Conservation (phyloP, 2,888 invertebrate species). For the Gisinianus flammeolus region DNA sequence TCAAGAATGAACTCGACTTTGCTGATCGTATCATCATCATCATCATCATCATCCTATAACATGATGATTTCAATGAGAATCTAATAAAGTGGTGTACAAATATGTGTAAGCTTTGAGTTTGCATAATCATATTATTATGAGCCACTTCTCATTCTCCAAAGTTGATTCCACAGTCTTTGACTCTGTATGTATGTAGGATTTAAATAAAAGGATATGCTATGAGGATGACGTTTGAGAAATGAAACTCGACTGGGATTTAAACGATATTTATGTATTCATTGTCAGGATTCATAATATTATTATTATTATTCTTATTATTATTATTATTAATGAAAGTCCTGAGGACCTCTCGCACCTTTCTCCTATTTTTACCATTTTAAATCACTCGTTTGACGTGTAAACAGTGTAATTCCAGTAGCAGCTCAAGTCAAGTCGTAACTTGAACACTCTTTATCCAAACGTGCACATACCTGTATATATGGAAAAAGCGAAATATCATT, state of each 20-base stretch:
- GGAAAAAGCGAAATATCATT: too few relatives aligned
- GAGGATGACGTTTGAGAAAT: neutral
- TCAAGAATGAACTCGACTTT: constrained; percentile 8
- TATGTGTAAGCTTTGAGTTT: too few relatives aligned
- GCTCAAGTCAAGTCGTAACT: neutral
- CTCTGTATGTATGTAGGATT: too few relatives aligned
- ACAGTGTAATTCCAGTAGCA: constrained; percentile 10
- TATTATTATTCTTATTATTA: neutral
- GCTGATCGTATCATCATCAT: constrained; percentile 14
- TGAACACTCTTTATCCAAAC: too few relatives aligned
- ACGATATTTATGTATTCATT: neutral
- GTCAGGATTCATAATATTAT: neutral
- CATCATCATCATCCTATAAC: neutral
- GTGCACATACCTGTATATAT: too few relatives aligned
- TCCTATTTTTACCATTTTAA: neutral
- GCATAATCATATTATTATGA: neutral
- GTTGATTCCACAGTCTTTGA: neutral
- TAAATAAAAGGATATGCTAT: neutral
- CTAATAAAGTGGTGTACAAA: too few relatives aligned
- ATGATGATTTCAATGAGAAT: constrained; percentile 9
- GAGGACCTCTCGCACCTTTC: neutral
- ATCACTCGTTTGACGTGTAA: neutral
- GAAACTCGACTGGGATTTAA: neutral
- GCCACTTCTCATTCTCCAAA: neutral
- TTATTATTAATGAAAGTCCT: neutral